A percentile compares a stretch with the other conserved stretches of the same genome.
Evolutionary conservation across 2,797 vertebrate species (phyloP).

Genomic region (Crocodylus rhombifer): DNA sequence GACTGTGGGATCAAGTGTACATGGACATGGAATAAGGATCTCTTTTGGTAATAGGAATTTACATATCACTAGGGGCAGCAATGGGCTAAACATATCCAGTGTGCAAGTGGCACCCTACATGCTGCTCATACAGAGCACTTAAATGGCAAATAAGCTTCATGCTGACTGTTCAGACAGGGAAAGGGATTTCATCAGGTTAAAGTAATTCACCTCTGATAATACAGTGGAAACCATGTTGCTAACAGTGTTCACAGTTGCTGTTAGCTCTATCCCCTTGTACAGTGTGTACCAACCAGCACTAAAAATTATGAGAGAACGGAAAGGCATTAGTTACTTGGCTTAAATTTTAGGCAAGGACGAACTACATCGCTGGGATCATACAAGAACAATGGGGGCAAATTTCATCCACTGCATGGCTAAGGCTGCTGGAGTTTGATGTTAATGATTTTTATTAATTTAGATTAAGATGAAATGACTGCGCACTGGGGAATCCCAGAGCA

Average conservation of each 20-base stretch:
- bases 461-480: neutral
- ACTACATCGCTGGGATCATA: neutral
- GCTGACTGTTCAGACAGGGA: neutral
- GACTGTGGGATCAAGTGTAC: neutral
- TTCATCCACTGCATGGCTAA: neutral
- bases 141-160: neutral
- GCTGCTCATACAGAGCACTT: neutral
- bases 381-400: neutral
- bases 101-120: neutral
- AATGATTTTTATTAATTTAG: neutral
- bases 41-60: neutral
- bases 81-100: conserved; percentile 36
- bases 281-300: neutral
- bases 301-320: neutral
- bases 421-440: neutral
- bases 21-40: neutral
- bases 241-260: rapidly evolving
- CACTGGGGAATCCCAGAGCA: neutral
- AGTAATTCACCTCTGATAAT: neutral
- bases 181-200: neutral
- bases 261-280: neutral
- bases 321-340: neutral
- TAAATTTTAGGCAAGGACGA: neutral
- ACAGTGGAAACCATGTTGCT: neutral
- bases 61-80: neutral